Evolutionary conservation across 2,888 invertebrate genomes (phyloP).

Genomic region (Drymonia ruficornis): DNA sequence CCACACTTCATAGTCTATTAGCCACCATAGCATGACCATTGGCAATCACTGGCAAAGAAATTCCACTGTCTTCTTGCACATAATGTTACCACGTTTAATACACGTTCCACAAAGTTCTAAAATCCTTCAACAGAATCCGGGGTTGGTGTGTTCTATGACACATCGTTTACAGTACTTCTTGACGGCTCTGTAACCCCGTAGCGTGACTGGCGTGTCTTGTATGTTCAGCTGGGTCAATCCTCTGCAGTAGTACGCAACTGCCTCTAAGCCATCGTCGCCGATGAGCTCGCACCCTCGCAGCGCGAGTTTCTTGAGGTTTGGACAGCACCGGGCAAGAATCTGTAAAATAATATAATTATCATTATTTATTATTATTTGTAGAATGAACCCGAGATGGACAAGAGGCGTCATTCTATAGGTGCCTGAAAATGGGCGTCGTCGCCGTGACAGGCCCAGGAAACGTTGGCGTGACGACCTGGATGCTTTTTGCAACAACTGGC

Average conservation of each 20-base stretch:
- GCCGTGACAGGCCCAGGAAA: too few species aligned
- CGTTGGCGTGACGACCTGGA: too few species aligned
- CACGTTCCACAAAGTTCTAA: neutral
- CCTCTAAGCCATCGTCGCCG: conserved; percentile 93
- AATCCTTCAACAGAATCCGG: conserved; percentile 90
- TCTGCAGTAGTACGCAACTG: conserved; percentile 95
- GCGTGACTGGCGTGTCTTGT: conserved; percentile 95
- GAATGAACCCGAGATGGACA: too few species aligned
- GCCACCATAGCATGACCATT: too few species aligned
- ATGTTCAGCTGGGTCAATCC: conserved; percentile 96
- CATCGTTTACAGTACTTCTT: conserved; percentile 96
- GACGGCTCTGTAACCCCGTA: conserved; percentile 95
- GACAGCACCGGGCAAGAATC: conserved; percentile 94
- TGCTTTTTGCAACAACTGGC: too few species aligned
- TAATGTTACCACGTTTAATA: too few species aligned
- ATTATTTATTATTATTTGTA: too few species aligned
- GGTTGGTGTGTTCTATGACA: conserved; percentile 97
- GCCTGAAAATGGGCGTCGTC: too few species aligned
- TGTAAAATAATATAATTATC: conserved; percentile 68
- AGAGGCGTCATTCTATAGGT: too few species aligned
- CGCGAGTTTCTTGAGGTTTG: conserved; percentile 95
- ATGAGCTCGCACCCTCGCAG: conserved; percentile 96
- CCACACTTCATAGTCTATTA: too few species aligned
- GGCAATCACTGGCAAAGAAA: too few species aligned
- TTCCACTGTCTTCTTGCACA: too few species aligned